phyloP scores from a whole-genome alignment of 2,888 invertebrate species.

The Formica aserva region DNA sequence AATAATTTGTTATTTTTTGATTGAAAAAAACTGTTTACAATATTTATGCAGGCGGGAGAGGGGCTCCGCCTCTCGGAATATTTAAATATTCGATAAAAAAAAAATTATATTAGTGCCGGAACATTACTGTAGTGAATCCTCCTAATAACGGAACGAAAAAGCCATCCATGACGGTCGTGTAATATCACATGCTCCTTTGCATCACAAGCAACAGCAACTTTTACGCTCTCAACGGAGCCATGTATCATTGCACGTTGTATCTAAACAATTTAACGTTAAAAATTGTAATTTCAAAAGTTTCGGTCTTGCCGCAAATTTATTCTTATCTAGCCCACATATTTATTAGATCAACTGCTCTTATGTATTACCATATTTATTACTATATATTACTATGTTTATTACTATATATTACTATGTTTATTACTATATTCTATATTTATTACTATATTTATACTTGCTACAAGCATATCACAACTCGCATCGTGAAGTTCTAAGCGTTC shows the following conservation, averaged over 20 bases:
- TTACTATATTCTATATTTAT: neutral
- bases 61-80: too few relatives aligned
- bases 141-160: neutral
- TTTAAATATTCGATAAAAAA: too few relatives aligned
- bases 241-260: conserved; percentile 25
- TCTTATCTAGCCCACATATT: neutral
- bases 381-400: too few relatives aligned
- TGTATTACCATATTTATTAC: too few relatives aligned
- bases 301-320: neutral
- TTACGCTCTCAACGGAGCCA: neutral
- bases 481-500: neutral
- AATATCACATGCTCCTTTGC: conserved; percentile 20
- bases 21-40: too few relatives aligned
- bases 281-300: neutral
- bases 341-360: too few relatives aligned
- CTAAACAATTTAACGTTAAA: neutral
- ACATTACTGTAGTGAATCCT: too few relatives aligned
- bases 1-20: too few relatives aligned
- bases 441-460: neutral
- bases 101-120: too few relatives aligned
- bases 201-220: conserved; percentile 12
- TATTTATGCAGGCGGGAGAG: too few relatives aligned
- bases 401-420: too few relatives aligned
- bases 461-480: neutral
- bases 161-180: neutral